phyloP scores from a whole-genome alignment of 2,797 vertebrate species.

The Phalanger gymnotis region DNA sequence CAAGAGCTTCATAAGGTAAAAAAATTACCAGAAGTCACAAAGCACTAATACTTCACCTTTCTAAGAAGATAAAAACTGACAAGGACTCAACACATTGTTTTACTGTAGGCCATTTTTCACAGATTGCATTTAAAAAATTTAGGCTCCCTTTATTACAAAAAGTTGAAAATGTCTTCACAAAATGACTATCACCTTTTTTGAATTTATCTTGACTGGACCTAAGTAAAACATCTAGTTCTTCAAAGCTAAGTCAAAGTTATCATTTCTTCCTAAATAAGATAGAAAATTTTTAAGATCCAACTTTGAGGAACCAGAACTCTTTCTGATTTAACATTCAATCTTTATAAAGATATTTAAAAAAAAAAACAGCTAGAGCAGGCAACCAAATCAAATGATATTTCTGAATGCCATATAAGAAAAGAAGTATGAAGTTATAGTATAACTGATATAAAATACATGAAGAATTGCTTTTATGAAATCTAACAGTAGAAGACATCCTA shows the following conservation, averaged over 20 bases:
- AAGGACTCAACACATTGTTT: neutral
- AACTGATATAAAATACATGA: neutral
- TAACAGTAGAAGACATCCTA: neutral
- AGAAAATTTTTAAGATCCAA: neutral
- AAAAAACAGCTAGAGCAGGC: neutral
- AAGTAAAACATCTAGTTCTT: neutral
- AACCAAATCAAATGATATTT: neutral
- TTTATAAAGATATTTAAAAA: constrained; percentile 1
- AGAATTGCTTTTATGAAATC: neutral
- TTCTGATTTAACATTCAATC: neutral
- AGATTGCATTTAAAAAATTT: neutral
- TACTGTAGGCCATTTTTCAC: neutral
- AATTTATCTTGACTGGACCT: neutral
- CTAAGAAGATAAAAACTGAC: neutral
- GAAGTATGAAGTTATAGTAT: neutral
- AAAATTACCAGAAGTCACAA: neutral
- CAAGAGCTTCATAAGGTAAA: neutral
- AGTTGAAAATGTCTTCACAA: neutral
- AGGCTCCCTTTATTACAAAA: neutral
- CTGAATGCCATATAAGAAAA: neutral
- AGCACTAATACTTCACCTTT: neutral
- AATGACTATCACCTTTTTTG: neutral
- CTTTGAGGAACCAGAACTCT: neutral
- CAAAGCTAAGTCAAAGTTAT: neutral
- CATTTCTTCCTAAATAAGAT: neutral